Conservation (phyloP, 2,797 vertebrate species). For the Eulemur albifrons region DNA sequence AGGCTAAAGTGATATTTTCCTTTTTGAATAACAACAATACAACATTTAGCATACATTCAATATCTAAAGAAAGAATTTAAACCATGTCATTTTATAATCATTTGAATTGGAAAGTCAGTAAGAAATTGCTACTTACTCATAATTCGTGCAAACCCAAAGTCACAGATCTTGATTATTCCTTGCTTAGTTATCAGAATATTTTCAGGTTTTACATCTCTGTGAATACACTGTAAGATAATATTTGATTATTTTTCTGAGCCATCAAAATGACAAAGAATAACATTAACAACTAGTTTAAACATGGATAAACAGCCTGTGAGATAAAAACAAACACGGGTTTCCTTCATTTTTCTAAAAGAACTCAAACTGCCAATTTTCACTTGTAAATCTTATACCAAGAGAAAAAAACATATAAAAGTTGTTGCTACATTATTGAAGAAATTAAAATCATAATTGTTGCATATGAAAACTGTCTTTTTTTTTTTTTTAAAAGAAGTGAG, state of each 20-base stretch:
- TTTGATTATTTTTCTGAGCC: conserved; percentile 22
- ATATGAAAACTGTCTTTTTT: background rate
- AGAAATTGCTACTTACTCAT: conserved; percentile 86
- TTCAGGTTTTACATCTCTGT: conserved; percentile 93
- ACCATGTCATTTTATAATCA: background rate
- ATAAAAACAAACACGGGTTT: background rate
- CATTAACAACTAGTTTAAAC: background rate
- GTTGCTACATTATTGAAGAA: background rate
- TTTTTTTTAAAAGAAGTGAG: background rate
- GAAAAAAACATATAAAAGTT: background rate
- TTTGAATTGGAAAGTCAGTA: background rate
- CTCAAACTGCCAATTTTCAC: background rate
- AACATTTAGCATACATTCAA: background rate
- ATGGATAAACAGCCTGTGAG: background rate
- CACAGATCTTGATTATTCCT: conserved; percentile 93
- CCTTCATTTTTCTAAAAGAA: conserved; percentile 30
- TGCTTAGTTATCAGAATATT: conserved; percentile 94
- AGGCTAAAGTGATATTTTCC: background rate
- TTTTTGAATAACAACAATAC: background rate
- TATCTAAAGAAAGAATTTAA: conserved; percentile 14
- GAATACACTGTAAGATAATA: conserved; percentile 84
- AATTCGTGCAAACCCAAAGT: conserved; percentile 93
- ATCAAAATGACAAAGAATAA: conserved; percentile 4
- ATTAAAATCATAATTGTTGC: background rate
- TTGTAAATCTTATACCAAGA: background rate